These are phyloP conservation scores for Tauraco hartlaubi DNA, from an alignment of 2,797 vertebrate species.

Conservation along the genomic window DNA sequence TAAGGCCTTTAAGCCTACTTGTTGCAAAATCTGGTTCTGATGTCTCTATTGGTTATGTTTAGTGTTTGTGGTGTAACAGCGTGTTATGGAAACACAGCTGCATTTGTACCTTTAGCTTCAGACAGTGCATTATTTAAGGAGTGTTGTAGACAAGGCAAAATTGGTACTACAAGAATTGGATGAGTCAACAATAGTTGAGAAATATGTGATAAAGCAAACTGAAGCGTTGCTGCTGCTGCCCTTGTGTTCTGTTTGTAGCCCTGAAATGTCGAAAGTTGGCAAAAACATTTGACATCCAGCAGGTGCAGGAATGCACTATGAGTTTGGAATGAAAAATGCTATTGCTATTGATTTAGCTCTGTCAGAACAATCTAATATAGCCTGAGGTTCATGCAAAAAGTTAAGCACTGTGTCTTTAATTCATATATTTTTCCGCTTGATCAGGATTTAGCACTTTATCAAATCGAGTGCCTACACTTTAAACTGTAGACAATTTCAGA, in stretches of 20 bases:
- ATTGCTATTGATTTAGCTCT: background rate
- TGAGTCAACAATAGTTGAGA: background rate
- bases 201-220: background rate
- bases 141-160: background rate
- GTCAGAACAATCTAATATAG: background rate
- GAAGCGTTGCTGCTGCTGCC: background rate
- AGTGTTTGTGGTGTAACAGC: background rate
- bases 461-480: background rate
- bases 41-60: background rate
- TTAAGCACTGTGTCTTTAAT: background rate
- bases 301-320: background rate
- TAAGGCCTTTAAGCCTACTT: background rate
- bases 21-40: background rate
- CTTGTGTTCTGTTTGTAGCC: background rate
- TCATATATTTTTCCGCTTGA: background rate
- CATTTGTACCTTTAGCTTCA: background rate
- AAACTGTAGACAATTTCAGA: background rate
- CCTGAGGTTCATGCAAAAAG: background rate
- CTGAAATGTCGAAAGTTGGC: background rate
- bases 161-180: background rate
- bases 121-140: background rate
- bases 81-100: background rate
- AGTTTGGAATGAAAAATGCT: background rate
- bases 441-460: background rate
- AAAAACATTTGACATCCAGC: background rate